Percentiles rank a stretch among this genome's conserved stretches.
These are phyloP conservation scores for Anguilla obscura DNA, from an alignment of 2,797 vertebrate genomes.

Conservation along the genomic window DNA sequence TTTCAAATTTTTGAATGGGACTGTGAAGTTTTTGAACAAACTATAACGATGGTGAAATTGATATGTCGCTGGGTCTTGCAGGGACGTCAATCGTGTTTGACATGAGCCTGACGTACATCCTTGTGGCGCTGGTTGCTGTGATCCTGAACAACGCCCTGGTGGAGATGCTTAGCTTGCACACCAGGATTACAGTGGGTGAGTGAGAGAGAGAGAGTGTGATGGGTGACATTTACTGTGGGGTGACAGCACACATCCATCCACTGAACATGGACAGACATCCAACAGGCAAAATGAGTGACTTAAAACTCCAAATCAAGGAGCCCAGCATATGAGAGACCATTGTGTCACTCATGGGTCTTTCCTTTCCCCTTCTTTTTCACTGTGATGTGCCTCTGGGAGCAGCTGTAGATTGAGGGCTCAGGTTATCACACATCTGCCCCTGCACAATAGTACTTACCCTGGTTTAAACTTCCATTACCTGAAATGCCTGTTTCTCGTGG, in stretches of 20 bases:
- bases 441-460: slow-evolving; percentile 1
- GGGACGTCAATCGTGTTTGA: slow-evolving; percentile 94
- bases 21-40: not conserved
- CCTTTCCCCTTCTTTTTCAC: not conserved
- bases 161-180: slow-evolving; percentile 89
- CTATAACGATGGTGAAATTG: not conserved
- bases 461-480: not conserved
- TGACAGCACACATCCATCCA: not conserved
- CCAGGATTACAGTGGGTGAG: slow-evolving; percentile 88
- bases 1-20: not conserved
- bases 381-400: not conserved
- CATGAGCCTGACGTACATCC: slow-evolving; percentile 94
- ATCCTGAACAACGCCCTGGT: slow-evolving; percentile 92
- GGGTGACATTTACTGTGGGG: not conserved
- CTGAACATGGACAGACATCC: not conserved
- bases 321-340: not conserved
- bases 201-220: slow-evolving; percentile 11
- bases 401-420: not conserved
- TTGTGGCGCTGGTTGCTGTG: slow-evolving; percentile 88
- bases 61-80: slow-evolving; percentile 50
- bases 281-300: not conserved
- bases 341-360: not conserved
- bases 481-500: not conserved
- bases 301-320: not conserved
- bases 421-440: not conserved